phyloP scores from a whole-genome alignment of 2,888 invertebrate species.

The Nymphalis c-album region DNA sequence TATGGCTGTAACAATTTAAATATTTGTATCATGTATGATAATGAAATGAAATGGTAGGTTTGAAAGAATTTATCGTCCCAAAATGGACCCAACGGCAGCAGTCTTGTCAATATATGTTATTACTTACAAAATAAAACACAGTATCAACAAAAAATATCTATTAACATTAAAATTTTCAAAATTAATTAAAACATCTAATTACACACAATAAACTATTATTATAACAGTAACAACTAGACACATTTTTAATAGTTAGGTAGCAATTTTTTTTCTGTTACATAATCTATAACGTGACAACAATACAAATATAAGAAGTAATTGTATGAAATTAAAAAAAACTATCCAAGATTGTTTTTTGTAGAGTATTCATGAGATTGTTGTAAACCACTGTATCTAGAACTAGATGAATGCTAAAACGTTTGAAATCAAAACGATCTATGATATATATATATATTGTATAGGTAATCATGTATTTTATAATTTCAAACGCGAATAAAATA shows the following conservation, averaged over 20 bases:
- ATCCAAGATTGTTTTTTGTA: not conserved
- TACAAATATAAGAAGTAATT: not conserved
- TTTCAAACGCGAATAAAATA: no score
- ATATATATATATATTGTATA: not conserved
- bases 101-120: no score
- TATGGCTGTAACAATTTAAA: no score
- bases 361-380: not conserved
- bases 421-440: not conserved
- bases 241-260: slow-evolving; percentile 21
- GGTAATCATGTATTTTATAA: not conserved
- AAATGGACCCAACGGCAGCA: no score
- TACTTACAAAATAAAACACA: slow-evolving; percentile 8
- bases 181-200: slow-evolving; percentile 8
- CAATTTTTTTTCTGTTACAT: not conserved
- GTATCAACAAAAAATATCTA: slow-evolving; percentile 13
- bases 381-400: not conserved
- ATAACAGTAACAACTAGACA: slow-evolving; percentile 5
- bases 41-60: no score
- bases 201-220: slow-evolving; percentile 1
- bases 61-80: no score
- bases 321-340: not conserved
- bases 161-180: slow-evolving; percentile 7
- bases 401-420: not conserved
- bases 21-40: no score
- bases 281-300: not conserved